Evolutionary conservation across 2,888 invertebrate genomes (phyloP), one percentile per base, ranked within the genome.

Genomic region (Epiperipatus broadwayi): DNA sequence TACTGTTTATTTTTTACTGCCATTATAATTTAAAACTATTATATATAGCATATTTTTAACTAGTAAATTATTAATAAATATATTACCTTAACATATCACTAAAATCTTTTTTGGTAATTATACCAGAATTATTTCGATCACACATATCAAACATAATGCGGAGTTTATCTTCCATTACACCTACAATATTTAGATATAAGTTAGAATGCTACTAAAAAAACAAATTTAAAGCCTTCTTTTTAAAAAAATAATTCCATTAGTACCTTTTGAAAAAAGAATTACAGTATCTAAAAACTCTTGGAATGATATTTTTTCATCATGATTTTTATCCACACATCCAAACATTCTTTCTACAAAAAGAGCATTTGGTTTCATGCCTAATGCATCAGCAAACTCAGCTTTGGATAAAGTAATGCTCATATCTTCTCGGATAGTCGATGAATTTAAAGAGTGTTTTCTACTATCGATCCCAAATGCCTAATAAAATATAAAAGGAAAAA

Each of bases 301-400:
- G 57, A 93, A 93, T 3, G 83, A 85, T 49, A 93, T 89, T 43
- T 83, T 67, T 2, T 87, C 87, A 58, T 87, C 85, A 42, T 81
- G 71, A 54, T 87, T 85, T 55, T 85, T 87, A 57, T 91, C 89
- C 1, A 89, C 87, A 51, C 89, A 87, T 51, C 89, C 87, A 56
- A 93, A 93, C 91, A 93, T 91, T 61, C 87, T 83, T 52, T 81
- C 75, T 0, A 93, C 89, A 55, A 93, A 93, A 38, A 91, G 77
- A 16, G 87, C 89, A 51, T 87, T 83, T 0, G 81, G 67, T 55
- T 79, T 79, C 93, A 93, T 93, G 28, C 91, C 93, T 3, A 93
- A 64, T 0, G 91, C 91, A 39, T 80, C 81, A 0, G 91, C 91
- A 52, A 93, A 89, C 59, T 93, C 91, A 35, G 78, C 70, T 53